phyloP scores from a whole-genome alignment of 2,797 vertebrate species.

The Hozukius guyotensis region DNA sequence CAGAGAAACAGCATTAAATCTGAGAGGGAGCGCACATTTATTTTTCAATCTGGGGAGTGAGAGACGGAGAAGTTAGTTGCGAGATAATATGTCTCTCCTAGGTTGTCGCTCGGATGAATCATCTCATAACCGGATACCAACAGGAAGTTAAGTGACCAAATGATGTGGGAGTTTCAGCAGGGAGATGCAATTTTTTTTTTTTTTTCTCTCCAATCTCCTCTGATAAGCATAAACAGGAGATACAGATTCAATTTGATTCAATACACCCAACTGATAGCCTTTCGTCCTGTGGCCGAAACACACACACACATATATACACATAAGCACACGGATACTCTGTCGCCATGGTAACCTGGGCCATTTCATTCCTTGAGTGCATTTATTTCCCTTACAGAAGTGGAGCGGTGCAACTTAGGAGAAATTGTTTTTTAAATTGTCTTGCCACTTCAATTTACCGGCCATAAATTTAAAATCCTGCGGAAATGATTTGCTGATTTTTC shows the following conservation, averaged over 20 bases:
- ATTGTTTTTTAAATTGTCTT: conserved; percentile 84
- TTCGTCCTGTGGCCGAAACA: conserved; percentile 52
- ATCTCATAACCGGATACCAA: conserved; percentile 52
- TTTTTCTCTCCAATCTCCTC: conserved; percentile 29
- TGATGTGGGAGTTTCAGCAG: conserved; percentile 46
- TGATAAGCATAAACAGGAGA: conserved; percentile 63
- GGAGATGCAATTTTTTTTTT: conserved; percentile 6
- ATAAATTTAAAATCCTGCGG: conserved; percentile 75
- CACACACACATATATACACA: conserved; percentile 1
- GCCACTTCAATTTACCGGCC: conserved; percentile 79
- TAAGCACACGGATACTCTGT: conserved; percentile 57
- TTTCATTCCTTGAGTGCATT: conserved; percentile 69
- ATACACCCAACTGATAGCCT: conserved; percentile 63
- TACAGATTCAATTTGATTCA: conserved; percentile 70
- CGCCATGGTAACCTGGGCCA: conserved; percentile 74
- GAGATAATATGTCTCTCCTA: conserved; percentile 2
- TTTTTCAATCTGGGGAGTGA: conserved; percentile 19
- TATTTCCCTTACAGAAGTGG: conserved; percentile 71
- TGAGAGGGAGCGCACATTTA: not conserved
- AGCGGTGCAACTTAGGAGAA: conserved; percentile 78
- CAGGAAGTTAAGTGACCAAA: conserved; percentile 43
- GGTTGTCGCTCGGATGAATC: conserved; percentile 42
- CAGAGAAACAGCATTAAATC: conserved; percentile 1
- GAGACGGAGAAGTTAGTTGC: conserved; percentile 16
- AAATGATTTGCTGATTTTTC: conserved; percentile 71